phyloP scores from a whole-genome alignment of 2,888 invertebrate genomes.

The Tanaodytes sp. region DNA sequence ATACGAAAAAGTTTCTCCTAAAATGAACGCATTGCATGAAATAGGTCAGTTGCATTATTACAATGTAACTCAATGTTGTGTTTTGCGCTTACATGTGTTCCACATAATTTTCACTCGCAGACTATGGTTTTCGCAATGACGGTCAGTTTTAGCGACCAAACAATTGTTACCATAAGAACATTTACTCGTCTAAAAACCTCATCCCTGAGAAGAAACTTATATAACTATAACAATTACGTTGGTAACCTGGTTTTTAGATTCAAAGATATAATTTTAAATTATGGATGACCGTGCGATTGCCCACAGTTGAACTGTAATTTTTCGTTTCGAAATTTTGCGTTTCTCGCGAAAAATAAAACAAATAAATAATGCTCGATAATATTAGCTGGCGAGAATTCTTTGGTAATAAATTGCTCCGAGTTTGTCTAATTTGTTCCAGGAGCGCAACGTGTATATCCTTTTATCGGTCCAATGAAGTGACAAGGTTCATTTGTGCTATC shows the following conservation, averaged over 20 bases:
- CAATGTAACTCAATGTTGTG: too few relatives aligned
- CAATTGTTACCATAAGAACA: constrained; percentile 13
- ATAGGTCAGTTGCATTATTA: constrained; percentile 22
- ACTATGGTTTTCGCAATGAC: constrained; percentile 19
- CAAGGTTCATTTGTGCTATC: constrained; percentile 43
- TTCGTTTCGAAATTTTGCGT: constrained; percentile 2
- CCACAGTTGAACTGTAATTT: not conserved
- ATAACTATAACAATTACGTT: too few relatives aligned
- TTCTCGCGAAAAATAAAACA: too few relatives aligned
- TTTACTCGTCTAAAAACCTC: not conserved
- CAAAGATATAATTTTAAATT: constrained; percentile 22
- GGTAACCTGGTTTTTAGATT: not conserved
- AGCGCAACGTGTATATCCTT: not conserved
- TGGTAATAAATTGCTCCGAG: too few relatives aligned
- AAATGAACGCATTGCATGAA: constrained; percentile 24
- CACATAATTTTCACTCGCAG: constrained; percentile 21
- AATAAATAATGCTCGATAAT: too few relatives aligned
- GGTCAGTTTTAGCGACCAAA: constrained; percentile 9
- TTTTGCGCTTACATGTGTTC: constrained; percentile 11
- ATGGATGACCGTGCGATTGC: constrained; percentile 11
- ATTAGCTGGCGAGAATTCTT: too few relatives aligned
- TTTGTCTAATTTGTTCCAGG: too few relatives aligned
- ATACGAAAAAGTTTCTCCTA: constrained; percentile 26
- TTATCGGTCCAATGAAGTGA: constrained; percentile 21
- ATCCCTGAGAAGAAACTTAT: too few relatives aligned